Base-by-base conservation (phyloP, 1,140 invertebrate species). In the Drosophila arizonae region DNA sequence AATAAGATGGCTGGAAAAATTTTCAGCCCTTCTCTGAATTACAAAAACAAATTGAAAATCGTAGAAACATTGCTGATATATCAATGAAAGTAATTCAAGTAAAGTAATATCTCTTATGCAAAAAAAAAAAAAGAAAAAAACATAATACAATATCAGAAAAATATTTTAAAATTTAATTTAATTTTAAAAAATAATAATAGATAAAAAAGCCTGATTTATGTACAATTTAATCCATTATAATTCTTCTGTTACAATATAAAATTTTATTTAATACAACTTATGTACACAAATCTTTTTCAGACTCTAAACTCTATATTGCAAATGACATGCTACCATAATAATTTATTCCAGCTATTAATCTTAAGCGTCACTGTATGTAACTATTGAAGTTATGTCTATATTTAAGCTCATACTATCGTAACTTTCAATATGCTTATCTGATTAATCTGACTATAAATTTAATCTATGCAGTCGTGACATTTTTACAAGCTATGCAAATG, bases 401-500 rank as follows among this genome's bases (percentile, higher is more conserved):
- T 17, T 4, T 17, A 46, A 17, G 9, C n/a, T 9, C 36, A 11
- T 10, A 39, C 6, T 39, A 8, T 46, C 15, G 43, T 46, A 10
- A 6, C 33, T 33, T 33, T 33, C 33, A 33, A 33, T 33, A 48
- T 48, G 46, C 46, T 21, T 26, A 10, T 15, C 28, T 54, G n/a
- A 33, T 17, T 15, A 28, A 33, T 17, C n/a, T 33, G 13, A 6
- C 21, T 26, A 26, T 13, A 33, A n/a, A 11, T 56, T 56, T 56
- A 41, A 56, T 41, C 13, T 41, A 39, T 45, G 28, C 39, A 43
- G 36, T 55, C 52, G 52, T 55, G 55, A 57, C 55, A 57, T 26
- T 28, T 64, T 64, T 26, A 54, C 61, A 64, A 17, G 50, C 13
- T 3, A 48, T 55, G 52, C 17, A 55, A 61, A 61, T 55, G 48